Percentiles rank a stretch among this genome's conserved stretches.
Evolutionary conservation across 1,140 invertebrate species (phyloP).

Genomic region (Globodera ellingtonae): DNA sequence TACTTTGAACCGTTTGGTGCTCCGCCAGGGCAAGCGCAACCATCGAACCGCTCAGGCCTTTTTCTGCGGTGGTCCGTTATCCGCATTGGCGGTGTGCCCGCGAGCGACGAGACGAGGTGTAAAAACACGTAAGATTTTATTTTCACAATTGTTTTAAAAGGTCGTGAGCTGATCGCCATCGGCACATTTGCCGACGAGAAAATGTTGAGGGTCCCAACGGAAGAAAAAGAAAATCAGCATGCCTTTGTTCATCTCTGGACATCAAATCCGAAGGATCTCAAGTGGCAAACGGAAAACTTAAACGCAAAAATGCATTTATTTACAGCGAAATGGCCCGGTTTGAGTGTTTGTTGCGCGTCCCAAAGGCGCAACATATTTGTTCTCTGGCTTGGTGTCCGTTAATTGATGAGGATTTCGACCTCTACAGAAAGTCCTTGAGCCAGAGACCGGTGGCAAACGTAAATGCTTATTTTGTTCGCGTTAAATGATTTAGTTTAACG

Average conservation of each 20-base stretch:
- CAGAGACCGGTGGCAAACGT: not conserved
- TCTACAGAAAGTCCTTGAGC: not conserved
- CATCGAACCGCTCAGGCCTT: constrained; percentile 9
- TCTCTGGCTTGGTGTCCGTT: constrained; percentile 20
- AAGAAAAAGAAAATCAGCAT: not conserved
- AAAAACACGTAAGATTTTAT: not conserved
- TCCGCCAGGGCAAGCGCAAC: constrained; percentile 5
- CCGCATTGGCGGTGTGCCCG: constrained; percentile 19
- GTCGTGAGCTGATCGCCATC: constrained; percentile 13
- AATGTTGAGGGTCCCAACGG: not conserved
- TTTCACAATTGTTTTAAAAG: not conserved
- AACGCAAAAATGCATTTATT: not conserved
- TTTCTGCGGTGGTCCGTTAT: constrained; percentile 20
- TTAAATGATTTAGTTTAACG: not conserved
- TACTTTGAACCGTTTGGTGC: not conserved
- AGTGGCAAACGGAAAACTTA: not conserved
- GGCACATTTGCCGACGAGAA: constrained; percentile 19
- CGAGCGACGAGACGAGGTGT: not conserved
- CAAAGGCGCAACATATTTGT: constrained; percentile 19
- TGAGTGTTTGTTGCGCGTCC: constrained; percentile 16
- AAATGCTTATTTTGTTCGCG: not conserved
- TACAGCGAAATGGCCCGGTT: constrained; percentile 18
- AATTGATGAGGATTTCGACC: not conserved
- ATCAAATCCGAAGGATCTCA: constrained; percentile 3
- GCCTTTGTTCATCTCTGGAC: constrained; percentile 24